A percentile compares a stretch with the other conserved stretches of the same genome.
phyloP scores from a whole-genome alignment of 2,888 invertebrate genomes.

The Poecilus cupreus region DNA sequence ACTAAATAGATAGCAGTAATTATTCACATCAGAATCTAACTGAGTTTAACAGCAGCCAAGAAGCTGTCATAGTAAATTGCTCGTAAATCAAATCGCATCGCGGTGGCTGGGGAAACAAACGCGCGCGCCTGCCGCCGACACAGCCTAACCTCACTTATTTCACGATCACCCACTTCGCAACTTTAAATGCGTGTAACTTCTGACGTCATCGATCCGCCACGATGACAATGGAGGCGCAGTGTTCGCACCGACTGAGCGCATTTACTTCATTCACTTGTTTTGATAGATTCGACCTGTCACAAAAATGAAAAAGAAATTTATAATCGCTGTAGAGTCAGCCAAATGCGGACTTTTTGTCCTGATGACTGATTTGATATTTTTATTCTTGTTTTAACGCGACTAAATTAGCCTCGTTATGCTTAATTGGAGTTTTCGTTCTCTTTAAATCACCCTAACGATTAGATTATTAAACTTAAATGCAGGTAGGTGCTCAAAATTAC shows the following conservation, averaged over 20 bases:
- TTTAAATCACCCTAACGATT: background rate
- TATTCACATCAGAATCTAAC: conserved; percentile 53
- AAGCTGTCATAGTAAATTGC: conserved; percentile 56
- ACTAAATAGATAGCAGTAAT: conserved; percentile 51
- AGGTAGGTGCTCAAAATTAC: conserved; percentile 5
- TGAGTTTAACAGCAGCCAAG: conserved; percentile 45
- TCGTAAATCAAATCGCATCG: conserved; percentile 52
- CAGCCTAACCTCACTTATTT: conserved; percentile 33
- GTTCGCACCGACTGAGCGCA: conserved; percentile 3
- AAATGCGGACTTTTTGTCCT: conserved; percentile 20
- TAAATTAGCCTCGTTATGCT: conserved; percentile 30
- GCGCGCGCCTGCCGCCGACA: conserved; percentile 22
- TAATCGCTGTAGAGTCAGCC: conserved; percentile 35
- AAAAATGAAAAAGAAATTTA: conserved; percentile 43
- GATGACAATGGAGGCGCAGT: conserved; percentile 6
- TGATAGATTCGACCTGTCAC: conserved; percentile 41
- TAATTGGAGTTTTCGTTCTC: conserved; percentile 23
- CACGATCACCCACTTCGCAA: conserved; percentile 34
- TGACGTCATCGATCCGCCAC: conserved; percentile 13
- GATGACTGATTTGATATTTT: conserved; percentile 32
- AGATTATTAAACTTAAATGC: conserved; percentile 19
- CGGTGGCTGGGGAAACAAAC: background rate
- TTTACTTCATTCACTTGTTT: conserved; percentile 30
- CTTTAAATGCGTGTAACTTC: conserved; percentile 43
- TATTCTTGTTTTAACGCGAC: background rate